These are phyloP conservation scores for Apocrypta bakeri DNA, from an alignment of 1,140 invertebrate species.

Conservation along the genomic window DNA sequence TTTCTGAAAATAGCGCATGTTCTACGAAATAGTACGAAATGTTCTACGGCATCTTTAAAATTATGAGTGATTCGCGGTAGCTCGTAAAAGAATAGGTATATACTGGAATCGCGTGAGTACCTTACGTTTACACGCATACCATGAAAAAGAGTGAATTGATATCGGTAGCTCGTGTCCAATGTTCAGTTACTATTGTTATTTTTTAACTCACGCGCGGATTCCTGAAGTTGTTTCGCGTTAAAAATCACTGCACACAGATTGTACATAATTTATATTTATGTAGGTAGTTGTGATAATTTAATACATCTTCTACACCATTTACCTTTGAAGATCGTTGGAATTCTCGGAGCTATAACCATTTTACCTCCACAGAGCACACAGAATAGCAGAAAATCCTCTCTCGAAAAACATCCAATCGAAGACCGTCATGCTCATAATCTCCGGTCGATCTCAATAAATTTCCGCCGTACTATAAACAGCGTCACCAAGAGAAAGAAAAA, in stretches of 20 bases:
- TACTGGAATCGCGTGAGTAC: neutral
- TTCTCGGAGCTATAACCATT: neutral
- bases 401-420: neutral
- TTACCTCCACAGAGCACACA: neutral
- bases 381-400: neutral
- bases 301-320: neutral
- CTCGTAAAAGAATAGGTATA: neutral
- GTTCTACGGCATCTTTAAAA: neutral
- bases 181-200: neutral
- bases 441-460: neutral
- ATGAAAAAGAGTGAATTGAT: neutral
- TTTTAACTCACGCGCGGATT: too few species aligned
- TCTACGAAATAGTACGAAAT: neutral
- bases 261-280: neutral
- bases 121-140: neutral
- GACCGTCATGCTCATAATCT: neutral
- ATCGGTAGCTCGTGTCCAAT: neutral
- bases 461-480: neutral
- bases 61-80: neutral
- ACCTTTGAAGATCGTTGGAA: neutral
- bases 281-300: neutral
- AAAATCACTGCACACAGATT: too few species aligned
- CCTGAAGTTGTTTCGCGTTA: too few species aligned
- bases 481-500: neutral
- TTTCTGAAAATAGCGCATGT: neutral